phyloP scores from a whole-genome alignment of 2,797 vertebrate genomes.

The Odontamblyopus rebecca region DNA sequence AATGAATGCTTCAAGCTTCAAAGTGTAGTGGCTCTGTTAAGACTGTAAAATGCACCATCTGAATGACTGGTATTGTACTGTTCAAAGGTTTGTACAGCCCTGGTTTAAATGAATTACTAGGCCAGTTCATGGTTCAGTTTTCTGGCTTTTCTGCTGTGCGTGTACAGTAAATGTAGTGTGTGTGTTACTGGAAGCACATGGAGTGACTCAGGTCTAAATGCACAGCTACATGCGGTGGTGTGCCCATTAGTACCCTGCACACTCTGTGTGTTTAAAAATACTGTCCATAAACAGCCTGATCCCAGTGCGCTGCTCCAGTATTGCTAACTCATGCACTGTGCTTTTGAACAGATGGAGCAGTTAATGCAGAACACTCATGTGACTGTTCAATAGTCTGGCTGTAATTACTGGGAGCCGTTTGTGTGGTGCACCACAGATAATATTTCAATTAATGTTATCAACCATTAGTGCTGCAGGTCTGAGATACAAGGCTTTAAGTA shows the following conservation, averaged over 20 bases:
- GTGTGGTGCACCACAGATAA: conserved; percentile 3
- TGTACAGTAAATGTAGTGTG: too few species aligned
- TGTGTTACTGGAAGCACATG: too few species aligned
- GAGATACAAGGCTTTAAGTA: background rate
- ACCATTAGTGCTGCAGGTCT: background rate
- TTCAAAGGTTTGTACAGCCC: too few species aligned
- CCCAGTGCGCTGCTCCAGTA: background rate
- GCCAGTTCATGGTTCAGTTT: too few species aligned
- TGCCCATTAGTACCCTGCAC: background rate
- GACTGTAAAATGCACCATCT: too few species aligned
- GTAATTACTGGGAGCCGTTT: background rate
- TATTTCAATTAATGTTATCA: conserved; percentile 2
- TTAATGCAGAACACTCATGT: background rate
- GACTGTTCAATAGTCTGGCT: background rate
- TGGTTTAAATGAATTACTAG: too few species aligned
- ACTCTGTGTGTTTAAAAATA: background rate
- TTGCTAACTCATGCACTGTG: background rate
- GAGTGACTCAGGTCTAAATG: too few species aligned
- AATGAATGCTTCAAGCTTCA: too few species aligned
- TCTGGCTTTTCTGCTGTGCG: too few species aligned
- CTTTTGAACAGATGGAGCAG: background rate
- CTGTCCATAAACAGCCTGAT: background rate
- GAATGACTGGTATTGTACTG: too few species aligned
- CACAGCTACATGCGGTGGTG: too few species aligned
- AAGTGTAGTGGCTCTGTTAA: too few species aligned